Percentiles rank a stretch among this genome's conserved stretches.
Evolutionary conservation across 2,888 invertebrate species (phyloP).

Genomic region (Eudasyphora cyanicolor): DNA sequence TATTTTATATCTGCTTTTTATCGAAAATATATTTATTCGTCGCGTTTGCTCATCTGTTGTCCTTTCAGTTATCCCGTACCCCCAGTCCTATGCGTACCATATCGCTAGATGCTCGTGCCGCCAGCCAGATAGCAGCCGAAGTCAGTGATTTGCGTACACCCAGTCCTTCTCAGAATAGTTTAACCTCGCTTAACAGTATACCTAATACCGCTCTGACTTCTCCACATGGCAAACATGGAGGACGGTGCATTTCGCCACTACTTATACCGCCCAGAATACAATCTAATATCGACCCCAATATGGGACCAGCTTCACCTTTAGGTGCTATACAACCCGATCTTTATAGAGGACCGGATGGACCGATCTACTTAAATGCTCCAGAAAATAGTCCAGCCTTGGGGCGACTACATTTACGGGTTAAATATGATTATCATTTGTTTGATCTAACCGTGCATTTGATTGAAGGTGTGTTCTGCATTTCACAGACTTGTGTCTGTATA

Average conservation of each 20-base stretch:
- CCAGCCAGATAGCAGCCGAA: constrained; percentile 81
- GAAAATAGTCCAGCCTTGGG: constrained; percentile 87
- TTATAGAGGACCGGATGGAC: constrained; percentile 90
- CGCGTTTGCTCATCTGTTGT: neutral
- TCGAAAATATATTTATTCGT: neutral
- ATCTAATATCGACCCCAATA: constrained; percentile 76
- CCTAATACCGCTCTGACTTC: constrained; percentile 71
- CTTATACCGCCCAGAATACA: constrained; percentile 87
- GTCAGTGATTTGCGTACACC: constrained; percentile 81
- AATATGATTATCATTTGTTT: constrained; percentile 94
- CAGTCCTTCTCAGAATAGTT: constrained; percentile 87
- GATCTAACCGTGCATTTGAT: constrained; percentile 95
- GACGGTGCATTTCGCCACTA: constrained; percentile 88
- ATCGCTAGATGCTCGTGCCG: constrained; percentile 87
- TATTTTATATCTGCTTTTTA: neutral
- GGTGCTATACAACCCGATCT: constrained; percentile 94
- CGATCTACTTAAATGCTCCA: constrained; percentile 86
- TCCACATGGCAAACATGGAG: constrained; percentile 71
- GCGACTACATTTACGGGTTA: constrained; percentile 90
- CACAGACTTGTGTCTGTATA: too few relatives aligned
- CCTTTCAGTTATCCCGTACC: constrained; percentile 82
- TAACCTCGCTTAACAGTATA: constrained; percentile 83
- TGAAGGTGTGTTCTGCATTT: constrained; percentile 91
- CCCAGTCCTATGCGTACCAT: constrained; percentile 90
- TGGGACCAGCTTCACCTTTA: constrained; percentile 82